Evolutionary conservation across 2,888 invertebrate species (phyloP), one percentile per base, ranked within the genome.

Genomic region (Dione vanillae): DNA sequence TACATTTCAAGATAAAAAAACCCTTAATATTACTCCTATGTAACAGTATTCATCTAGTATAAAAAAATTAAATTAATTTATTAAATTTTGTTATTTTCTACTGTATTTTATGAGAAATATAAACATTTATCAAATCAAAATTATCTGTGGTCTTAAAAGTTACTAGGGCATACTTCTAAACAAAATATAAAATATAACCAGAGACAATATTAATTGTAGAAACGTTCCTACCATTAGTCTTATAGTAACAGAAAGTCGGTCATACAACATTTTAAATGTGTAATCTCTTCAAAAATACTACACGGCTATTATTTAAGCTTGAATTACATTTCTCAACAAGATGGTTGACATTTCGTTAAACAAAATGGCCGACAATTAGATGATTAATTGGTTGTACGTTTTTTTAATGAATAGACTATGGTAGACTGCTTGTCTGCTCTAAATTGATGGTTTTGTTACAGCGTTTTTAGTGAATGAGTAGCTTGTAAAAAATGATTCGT

Each of bases 261-360:
- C 82, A 66, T 72, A 72, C 65, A 69, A 72, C 40, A 61, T 47
- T 62, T 56, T 45, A 68, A 68, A 68, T 58, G 80, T 82, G 78
- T 82, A 74, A 90, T 90, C 90, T 87, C 74, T 77, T 80, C 27
- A 82, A 83, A 82, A 87, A 86, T 87, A 86, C 84, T 85, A 84
- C 84, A 80, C 71, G 35, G 69, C 69, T 76, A 82, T 83, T 79
- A 81, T 75, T 85, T 84, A 86, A 77, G 73, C 75, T 75, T 74
- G 82, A 83, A 85, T 82, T 82, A 85, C 77, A 69, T 67, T 45
- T 66, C 58, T 58, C 16, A 67, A 73, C 70, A 74, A 73, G 69
- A 73, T 69, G 64, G 65, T 66, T 72, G 72, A 68, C 67, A 65
- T 71, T 58, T n/a, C 49, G 61, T 61, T 37, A 51, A 65, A 65